Conservation (phyloP, 1,140 invertebrate species). For the Brachionus calyciflorus region DNA sequence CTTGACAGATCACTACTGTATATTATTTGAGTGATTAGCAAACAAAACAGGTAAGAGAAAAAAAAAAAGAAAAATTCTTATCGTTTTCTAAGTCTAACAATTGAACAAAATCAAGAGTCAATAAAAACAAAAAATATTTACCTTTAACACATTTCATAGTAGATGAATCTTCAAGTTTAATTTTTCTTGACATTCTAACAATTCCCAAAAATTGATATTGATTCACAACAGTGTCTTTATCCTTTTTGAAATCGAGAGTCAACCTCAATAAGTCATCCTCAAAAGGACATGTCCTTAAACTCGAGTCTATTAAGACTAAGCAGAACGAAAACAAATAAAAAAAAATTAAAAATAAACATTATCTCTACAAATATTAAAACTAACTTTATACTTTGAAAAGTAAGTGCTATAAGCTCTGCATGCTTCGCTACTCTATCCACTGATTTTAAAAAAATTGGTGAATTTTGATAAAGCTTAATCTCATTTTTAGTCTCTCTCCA, state of each 20-base stretch:
- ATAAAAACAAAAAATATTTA: background rate
- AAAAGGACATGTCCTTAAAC: background rate
- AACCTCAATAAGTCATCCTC: background rate
- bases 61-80: too few relatives aligned
- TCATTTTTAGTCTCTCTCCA: conserved; percentile 25
- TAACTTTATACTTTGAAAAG: conserved; percentile 15
- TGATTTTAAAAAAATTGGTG: background rate
- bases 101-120: too few relatives aligned
- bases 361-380: background rate
- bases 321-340: background rate
- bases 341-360: background rate
- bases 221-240: background rate
- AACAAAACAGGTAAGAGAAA: too few relatives aligned
- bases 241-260: background rate
- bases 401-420: background rate
- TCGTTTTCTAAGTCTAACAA: too few relatives aligned
- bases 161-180: background rate
- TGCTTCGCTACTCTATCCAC: background rate
- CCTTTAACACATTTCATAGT: background rate
- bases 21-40: too few relatives aligned
- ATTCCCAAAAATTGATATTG: background rate
- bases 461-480: background rate
- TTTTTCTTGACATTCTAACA: background rate
- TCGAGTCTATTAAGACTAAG: background rate
- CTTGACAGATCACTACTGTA: too few relatives aligned